These are phyloP conservation scores for Labia minor DNA, from an alignment of 2,888 invertebrate genomes.

Conservation along the genomic window DNA sequence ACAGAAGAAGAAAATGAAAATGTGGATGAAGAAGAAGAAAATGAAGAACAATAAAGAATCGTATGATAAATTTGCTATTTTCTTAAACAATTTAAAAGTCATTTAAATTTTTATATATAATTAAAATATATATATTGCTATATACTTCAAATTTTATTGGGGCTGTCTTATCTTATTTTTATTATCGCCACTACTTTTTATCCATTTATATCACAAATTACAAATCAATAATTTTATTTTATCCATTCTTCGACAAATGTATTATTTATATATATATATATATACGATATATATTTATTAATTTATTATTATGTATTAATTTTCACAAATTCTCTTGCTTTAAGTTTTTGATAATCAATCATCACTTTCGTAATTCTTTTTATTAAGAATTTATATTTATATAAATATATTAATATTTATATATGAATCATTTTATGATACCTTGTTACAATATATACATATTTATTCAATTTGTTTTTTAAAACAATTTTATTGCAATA, in stretches of 20 bases:
- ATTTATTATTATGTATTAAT: slow-evolving; percentile 16
- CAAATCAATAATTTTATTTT: no score
- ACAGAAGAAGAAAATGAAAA: slow-evolving; percentile 16
- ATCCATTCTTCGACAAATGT: no score
- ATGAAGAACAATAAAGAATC: slow-evolving; percentile 18
- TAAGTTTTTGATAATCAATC: slow-evolving; percentile 4
- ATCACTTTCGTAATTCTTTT: no score
- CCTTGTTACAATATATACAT: no score
- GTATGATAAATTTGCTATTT: background rate
- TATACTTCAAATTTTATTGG: background rate
- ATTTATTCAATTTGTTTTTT: no score
- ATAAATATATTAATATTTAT: slow-evolving; percentile 17
- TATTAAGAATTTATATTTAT: background rate
- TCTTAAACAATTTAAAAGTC: background rate
- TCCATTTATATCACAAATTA: background rate
- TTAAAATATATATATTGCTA: no score
- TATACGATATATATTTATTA: slow-evolving; percentile 13
- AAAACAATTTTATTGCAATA: no score
- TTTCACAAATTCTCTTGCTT: slow-evolving; percentile 16
- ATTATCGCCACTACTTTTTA: background rate
- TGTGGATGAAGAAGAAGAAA: slow-evolving; percentile 20
- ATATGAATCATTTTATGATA: slow-evolving; percentile 16
- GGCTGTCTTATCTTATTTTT: background rate
- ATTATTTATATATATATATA: no score
- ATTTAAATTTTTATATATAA: no score